Conservation (phyloP, 2,888 invertebrate species). For the Leucozona laternaria region DNA sequence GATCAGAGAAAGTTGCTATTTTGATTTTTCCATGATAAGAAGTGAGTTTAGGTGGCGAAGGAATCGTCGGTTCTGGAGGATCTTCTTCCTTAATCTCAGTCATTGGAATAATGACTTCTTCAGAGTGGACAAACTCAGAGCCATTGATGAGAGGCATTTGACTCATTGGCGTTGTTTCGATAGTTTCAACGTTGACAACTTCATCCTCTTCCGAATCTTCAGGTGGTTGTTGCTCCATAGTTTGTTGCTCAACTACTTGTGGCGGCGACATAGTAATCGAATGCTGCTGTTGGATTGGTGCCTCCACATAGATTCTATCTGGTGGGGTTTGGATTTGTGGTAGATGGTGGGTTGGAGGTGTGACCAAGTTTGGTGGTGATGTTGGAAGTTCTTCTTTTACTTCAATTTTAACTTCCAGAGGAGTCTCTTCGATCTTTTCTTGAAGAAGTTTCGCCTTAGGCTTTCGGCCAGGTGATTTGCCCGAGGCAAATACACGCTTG, state of each 20-base stretch:
- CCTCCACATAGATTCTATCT: conserved; percentile 75
- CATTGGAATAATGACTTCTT: conserved; percentile 64
- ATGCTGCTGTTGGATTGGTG: conserved; percentile 78
- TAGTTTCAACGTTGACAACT: conserved; percentile 62
- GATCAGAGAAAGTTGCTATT: conserved; percentile 81
- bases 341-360: conserved; percentile 29
- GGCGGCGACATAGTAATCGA: conserved; percentile 4
- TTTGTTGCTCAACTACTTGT: neutral
- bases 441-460: conserved; percentile 78
- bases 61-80: conserved; percentile 14
- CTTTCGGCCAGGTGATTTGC: conserved; percentile 80
- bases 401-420: conserved; percentile 39
- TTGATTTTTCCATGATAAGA: conserved; percentile 68
- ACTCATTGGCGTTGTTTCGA: conserved; percentile 53
- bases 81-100: conserved; percentile 57
- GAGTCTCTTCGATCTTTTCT: conserved; percentile 40
- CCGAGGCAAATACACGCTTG: conserved; percentile 77
- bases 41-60: conserved; percentile 55
- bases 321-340: conserved; percentile 27
- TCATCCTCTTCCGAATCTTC: conserved; percentile 64
- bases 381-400: conserved; percentile 46
- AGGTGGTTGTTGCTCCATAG: neutral
- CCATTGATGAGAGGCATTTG: conserved; percentile 59
- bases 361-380: conserved; percentile 13
- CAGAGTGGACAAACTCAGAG: conserved; percentile 52